Percentiles rank a stretch among this genome's conserved stretches.
Evolutionary conservation across 2,888 invertebrate genomes (phyloP).

Genomic region (Gastrophysa polygoni): DNA sequence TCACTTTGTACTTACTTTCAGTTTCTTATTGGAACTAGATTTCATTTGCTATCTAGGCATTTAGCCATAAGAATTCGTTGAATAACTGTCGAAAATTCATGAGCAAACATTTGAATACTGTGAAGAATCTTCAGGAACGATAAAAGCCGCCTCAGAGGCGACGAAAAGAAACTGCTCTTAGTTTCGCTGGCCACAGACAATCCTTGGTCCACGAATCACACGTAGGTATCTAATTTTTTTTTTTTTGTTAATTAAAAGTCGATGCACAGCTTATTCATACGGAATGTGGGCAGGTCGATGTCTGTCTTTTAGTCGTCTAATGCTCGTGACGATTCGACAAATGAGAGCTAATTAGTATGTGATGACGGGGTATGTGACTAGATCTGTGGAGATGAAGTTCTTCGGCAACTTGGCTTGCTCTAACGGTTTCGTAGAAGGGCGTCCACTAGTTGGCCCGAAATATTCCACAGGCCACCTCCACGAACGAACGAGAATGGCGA

Average conservation of each 20-base stretch:
- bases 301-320: constrained; percentile 46
- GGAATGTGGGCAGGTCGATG: constrained; percentile 56
- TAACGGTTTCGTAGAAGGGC: constrained; percentile 9
- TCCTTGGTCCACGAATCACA: constrained; percentile 58
- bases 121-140: background rate
- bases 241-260: constrained; percentile 39
- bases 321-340: constrained; percentile 5
- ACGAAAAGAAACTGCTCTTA: constrained; percentile 45
- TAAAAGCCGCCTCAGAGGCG: background rate
- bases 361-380: constrained; percentile 49
- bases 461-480: too few species aligned
- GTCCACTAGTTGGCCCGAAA: too few species aligned
- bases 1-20: too few species aligned
- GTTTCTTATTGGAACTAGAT: too few species aligned
- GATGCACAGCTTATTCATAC: constrained; percentile 52
- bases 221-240: too few species aligned
- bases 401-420: constrained; percentile 49
- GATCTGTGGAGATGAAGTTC: constrained; percentile 47
- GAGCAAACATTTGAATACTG: too few species aligned
- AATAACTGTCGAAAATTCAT: too few species aligned
- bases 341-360: constrained; percentile 8
- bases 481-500: too few species aligned
- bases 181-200: constrained; percentile 54
- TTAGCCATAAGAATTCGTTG: too few species aligned
- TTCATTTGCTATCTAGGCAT: too few species aligned